phyloP scores from a whole-genome alignment of 2,797 vertebrate genomes.

The Acanthiza pusilla region DNA sequence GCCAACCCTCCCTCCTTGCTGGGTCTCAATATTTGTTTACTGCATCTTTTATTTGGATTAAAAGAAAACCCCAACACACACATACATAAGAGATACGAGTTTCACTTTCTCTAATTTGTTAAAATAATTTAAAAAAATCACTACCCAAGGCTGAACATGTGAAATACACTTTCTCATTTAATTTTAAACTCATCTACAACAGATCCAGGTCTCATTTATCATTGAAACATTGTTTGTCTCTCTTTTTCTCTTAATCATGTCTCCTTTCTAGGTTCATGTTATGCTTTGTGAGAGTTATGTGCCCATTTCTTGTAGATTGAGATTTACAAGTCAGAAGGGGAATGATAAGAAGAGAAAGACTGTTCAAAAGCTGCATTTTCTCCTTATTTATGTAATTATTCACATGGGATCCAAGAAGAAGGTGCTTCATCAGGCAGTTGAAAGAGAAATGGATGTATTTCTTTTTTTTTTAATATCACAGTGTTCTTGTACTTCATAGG shows the following conservation, averaged over 20 bases:
- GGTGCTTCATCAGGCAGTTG: neutral
- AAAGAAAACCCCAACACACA: neutral
- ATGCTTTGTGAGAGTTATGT: neutral
- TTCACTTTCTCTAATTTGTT: neutral
- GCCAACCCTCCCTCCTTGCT: accelerated
- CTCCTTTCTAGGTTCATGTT: neutral
- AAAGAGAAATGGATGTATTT: neutral
- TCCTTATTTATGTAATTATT: neutral
- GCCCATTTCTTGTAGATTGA: neutral
- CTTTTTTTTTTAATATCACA: neutral
- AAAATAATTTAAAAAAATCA: neutral
- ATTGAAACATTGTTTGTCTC: neutral
- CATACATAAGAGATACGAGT: neutral
- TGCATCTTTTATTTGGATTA: neutral
- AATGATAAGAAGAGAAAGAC: neutral
- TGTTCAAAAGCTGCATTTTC: neutral
- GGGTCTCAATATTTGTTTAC: neutral
- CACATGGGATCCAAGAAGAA: neutral
- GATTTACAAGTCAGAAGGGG: neutral
- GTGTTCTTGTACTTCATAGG: neutral
- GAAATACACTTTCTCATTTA: neutral
- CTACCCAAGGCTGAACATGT: neutral
- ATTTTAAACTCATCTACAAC: neutral
- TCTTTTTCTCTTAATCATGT: neutral
- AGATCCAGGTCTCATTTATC: neutral